phyloP scores from a whole-genome alignment of 2,113 vertebrate species.

The Emberiza fucata region DNA sequence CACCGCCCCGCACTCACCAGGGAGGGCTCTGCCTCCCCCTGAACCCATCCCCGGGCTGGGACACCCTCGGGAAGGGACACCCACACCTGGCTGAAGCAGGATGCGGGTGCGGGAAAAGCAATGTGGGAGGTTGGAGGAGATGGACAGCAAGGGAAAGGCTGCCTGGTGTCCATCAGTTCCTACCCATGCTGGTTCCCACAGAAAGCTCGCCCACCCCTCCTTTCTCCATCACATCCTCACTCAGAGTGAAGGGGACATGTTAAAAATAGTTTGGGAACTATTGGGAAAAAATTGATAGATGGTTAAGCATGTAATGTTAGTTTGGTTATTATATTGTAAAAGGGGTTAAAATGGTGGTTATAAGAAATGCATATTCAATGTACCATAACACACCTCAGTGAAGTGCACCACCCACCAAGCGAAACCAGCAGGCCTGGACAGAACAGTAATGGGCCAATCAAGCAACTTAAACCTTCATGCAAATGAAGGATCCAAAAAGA shows the following conservation, averaged over 20 bases:
- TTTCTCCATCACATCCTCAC: fast-evolving
- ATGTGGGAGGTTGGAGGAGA: neutral
- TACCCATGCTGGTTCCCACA: neutral
- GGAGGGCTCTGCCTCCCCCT: neutral
- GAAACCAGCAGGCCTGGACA: too few relatives aligned
- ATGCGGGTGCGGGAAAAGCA: neutral
- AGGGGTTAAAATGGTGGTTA: too few relatives aligned
- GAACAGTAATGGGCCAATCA: too few relatives aligned
- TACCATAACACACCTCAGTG: too few relatives aligned
- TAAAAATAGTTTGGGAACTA: too few relatives aligned
- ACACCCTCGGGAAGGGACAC: neutral
- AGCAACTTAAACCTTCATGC: too few relatives aligned
- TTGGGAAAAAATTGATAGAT: too few relatives aligned
- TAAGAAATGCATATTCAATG: too few relatives aligned
- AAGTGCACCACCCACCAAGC: too few relatives aligned
- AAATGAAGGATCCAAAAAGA: too few relatives aligned
- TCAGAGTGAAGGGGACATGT: neutral
- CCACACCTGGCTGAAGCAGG: neutral
- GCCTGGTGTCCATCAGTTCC: fast-evolving
- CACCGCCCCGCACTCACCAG: neutral
- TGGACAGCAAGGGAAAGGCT: fast-evolving
- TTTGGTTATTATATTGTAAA: too few relatives aligned
- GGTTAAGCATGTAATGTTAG: too few relatives aligned
- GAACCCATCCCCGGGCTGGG: neutral
- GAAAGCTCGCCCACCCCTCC: neutral